Evolutionary conservation across 2,888 invertebrate species (phyloP).

Genomic region (Hypolimnas misippus): DNA sequence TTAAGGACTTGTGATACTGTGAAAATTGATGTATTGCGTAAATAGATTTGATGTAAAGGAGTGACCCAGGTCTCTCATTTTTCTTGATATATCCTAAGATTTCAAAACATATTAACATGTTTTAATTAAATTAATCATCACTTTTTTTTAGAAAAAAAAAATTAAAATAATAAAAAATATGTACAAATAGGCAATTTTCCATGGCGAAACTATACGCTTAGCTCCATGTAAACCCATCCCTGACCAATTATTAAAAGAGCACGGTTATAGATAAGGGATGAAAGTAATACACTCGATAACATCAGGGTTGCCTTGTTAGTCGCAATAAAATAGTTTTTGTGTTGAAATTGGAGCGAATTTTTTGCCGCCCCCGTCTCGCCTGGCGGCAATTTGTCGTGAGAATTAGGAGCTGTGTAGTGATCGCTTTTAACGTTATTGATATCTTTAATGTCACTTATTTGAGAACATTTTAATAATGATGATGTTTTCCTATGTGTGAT

Average conservation of each 20-base stretch:
- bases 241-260: constrained; percentile 66
- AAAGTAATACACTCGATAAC: constrained; percentile 79
- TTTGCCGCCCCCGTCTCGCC: constrained; percentile 70
- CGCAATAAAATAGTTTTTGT: constrained; percentile 77
- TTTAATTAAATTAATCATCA: too few relatives aligned
- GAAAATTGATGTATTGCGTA: too few relatives aligned
- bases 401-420: constrained; percentile 51
- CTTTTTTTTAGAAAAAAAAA: too few relatives aligned
- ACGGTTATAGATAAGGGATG: constrained; percentile 74
- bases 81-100: too few relatives aligned
- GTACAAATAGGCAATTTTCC: too few relatives aligned
- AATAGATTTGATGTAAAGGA: too few relatives aligned
- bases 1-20: too few relatives aligned
- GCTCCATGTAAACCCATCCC: constrained; percentile 61
- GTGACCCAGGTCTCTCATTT: too few relatives aligned
- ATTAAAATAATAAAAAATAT: too few relatives aligned
- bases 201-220: too few relatives aligned
- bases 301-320: constrained; percentile 75
- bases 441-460: constrained; percentile 16
- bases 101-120: too few relatives aligned
- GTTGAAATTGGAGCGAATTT: constrained; percentile 73
- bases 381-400: constrained; percentile 72
- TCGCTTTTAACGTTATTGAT: constrained; percentile 43
- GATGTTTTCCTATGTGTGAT: too few relatives aligned
- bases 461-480: background rate